Percentiles rank a stretch among this genome's conserved stretches.
Conservation (phyloP, 1,140 invertebrate species). For the Lordiphosa collinella region DNA sequence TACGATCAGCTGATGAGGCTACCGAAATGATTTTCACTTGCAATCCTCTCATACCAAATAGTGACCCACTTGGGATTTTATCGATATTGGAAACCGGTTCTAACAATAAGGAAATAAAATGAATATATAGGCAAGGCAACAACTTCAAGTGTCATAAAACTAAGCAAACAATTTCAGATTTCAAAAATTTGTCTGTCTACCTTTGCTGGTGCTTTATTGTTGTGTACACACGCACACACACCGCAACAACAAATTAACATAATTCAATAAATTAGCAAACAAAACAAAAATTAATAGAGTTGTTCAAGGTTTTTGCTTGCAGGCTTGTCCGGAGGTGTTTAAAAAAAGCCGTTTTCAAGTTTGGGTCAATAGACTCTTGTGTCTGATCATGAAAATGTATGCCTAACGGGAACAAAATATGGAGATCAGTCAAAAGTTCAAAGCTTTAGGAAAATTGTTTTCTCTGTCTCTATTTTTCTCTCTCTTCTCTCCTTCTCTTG, state of each 20-base stretch:
- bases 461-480: neutral
- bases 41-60: conserved; percentile 20
- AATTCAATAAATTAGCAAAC: conserved; percentile 66
- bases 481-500: conserved; percentile 8
- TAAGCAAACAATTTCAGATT: conserved; percentile 46
- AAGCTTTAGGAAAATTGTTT: no score
- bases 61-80: conserved; percentile 52
- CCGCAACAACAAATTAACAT: conserved; percentile 25
- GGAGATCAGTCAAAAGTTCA: conserved; percentile 1
- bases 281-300: conserved; percentile 33
- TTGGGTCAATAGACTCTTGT: conserved; percentile 35
- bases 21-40: conserved; percentile 2
- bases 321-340: conserved; percentile 10
- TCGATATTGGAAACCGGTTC: conserved; percentile 55
- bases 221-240: conserved; percentile 22
- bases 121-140: conserved; percentile 11
- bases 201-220: conserved; percentile 1
- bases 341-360: neutral
- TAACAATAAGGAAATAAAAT: conserved; percentile 38
- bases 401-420: conserved; percentile 11
- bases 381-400: conserved; percentile 26
- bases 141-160: conserved; percentile 46
- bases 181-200: neutral
- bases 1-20: conserved; percentile 51
- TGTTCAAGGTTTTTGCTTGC: conserved; percentile 42